phyloP scores from a whole-genome alignment of 2,888 invertebrate species.

The Xanthorhoe designata region DNA sequence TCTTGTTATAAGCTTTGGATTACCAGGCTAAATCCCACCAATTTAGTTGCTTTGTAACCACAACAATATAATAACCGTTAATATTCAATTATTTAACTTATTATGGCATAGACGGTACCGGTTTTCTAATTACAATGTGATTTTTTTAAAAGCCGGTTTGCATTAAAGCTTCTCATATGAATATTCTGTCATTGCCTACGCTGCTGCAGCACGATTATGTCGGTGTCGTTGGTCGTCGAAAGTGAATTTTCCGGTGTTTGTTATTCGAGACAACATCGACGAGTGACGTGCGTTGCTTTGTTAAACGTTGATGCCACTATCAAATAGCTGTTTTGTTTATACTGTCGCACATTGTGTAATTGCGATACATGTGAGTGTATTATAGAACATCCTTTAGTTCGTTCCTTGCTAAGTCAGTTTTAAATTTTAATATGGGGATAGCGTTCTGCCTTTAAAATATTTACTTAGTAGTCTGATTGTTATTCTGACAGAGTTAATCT shows the following conservation, averaged over 20 bases:
- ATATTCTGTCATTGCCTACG: constrained; percentile 23
- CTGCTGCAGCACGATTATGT: constrained; percentile 27
- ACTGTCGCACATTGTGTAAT: constrained; percentile 51
- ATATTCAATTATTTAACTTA: neutral
- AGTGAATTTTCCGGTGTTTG: constrained; percentile 81
- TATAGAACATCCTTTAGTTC: constrained; percentile 29
- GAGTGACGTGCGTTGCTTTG: constrained; percentile 68
- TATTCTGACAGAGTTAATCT: constrained; percentile 8
- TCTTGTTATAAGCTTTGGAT: constrained; percentile 23
- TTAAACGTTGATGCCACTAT: constrained; percentile 55
- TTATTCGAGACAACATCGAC: constrained; percentile 64
- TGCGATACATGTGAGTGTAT: constrained; percentile 43
- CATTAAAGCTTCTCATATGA: constrained; percentile 48
- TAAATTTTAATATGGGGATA: constrained; percentile 24
- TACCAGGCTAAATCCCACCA: neutral
- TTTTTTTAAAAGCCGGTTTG: constrained; percentile 51
- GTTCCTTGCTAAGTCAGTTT: constrained; percentile 31
- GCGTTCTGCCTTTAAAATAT: constrained; percentile 16
- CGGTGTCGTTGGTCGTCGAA: constrained; percentile 71
- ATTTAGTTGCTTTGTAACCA: neutral
- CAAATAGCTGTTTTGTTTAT: constrained; percentile 35
- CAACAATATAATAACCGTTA: neutral
- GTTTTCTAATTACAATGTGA: constrained; percentile 31
- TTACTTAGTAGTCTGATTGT: constrained; percentile 11
- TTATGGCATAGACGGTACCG: constrained; percentile 43